Base-by-base conservation (phyloP, 2,888 invertebrate species). In the Drosophila paramelanica region DNA sequence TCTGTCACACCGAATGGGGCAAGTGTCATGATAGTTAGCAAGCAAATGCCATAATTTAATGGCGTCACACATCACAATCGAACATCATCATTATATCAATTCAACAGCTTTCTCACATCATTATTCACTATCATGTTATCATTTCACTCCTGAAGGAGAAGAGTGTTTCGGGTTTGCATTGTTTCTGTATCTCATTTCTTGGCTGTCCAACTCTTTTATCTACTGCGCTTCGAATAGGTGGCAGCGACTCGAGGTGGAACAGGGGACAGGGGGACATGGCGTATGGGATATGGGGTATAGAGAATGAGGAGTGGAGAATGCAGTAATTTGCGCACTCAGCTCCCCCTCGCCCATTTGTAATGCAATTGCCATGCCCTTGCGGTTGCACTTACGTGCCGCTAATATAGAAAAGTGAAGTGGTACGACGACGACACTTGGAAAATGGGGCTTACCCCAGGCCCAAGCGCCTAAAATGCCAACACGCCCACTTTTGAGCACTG, bases 321-420 rank as follows among this genome's bases (percentile, higher is more conserved):
- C 3, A 23, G 38, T 43, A 74, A 74, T 67, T 71, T 64, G 60
- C 74, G 62, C 53, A 64, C 56, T 67, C 60, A 55, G 61, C 53
- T 60, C 56, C 46, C 60, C 42, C 68, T 46, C 42, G 36, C 23
- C 36, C 64, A 69, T 72, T 72, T 72, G 69, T 83, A 83, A 81
- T 81, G 81, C 81, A 83, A 83, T 81, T 81, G 83, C 74, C 83
- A 81, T 81, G 79, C 81, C 81, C 79, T 79, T 79, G 77, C 64
- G 81, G 77, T 79, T 81, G 81, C 81, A 81, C 81, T 81, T 83
- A 83, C 81, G 75, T 79, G 83, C 79, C 81, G 75, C 84, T 82
- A 83, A 83, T 82, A 83, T 78, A 77, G 75, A 81, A 81, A 84
- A 81, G 79, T 84, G 81, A 81, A 82, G 84, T 83, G 84, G 81